Evolutionary conservation across 2,888 invertebrate genomes (phyloP), one percentile per base, ranked within the genome.

Genomic region (Drosophila anomalata): DNA sequence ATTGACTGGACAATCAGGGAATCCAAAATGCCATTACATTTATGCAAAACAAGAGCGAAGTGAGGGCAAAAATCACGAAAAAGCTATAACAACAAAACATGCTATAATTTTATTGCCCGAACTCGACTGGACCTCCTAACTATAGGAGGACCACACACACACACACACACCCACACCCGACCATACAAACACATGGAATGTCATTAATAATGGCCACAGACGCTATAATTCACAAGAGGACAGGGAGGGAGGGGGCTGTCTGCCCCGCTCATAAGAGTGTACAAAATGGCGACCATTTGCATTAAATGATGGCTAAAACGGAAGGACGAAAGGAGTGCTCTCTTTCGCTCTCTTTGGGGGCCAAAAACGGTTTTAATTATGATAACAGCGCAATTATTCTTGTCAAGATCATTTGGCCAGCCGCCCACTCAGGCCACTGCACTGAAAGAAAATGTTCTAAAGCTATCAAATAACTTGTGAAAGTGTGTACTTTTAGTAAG

Each of bases 301-400:
- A 83, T 83, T 84, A 83, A 83, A 87, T 83, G 87, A 85, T 87
- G 87, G 85, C 87, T 72, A 79, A 81, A 85, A 77, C 80, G 73
- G 73, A 66, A 85, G 67, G 63, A 62, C 72, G 46, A 72, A 71
- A 71, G 62, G 59, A 72, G 51, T 46, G 14, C 41, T 17, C 48
- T 44, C 51, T 14, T 48, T 66, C 29, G 26, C 29, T 53, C 69
- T 59, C 36, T 47, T 60, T 68, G 75, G 63, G 82, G 82, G 70
- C 83, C 87, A 85, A 85, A 87, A 87, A 87, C 78, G 83, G 48
- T 89, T 89, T 89, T 89, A 89, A 89, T 89, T 89, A 89, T 89
- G 89, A 89, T 88, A 89, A 88, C 89, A 89, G 79, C 87, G 88
- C 89, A 89, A 89, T 89, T 89, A 89, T 89, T 89, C 89, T 89